Evolutionary conservation across 37 sponge, comb jelly and placozoan species (phyloP).

Genomic region (Aphrocallistes beatrix): DNA sequence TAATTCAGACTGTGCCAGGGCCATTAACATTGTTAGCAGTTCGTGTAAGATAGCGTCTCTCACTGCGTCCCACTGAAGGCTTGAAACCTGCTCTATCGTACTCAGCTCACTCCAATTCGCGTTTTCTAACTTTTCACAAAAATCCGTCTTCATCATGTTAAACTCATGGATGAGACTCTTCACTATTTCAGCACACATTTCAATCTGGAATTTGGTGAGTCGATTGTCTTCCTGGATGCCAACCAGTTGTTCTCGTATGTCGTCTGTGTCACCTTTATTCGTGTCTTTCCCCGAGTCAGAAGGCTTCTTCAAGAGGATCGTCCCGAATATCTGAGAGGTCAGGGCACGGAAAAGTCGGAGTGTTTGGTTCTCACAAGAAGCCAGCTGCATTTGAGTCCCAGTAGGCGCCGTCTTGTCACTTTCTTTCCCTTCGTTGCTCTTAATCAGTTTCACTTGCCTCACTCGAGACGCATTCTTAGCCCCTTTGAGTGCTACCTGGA

Average conservation of each 20-base stretch:
- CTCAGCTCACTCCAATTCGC: background rate
- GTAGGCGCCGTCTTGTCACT: constrained; percentile 28
- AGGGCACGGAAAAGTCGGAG: constrained; percentile 74
- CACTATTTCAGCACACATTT: background rate
- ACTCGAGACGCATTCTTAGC: constrained; percentile 52
- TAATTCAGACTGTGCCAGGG: constrained; percentile 64
- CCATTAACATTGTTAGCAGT: constrained; percentile 80
- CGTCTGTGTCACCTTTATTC: background rate
- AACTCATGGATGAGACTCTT: background rate
- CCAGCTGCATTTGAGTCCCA: constrained; percentile 43
- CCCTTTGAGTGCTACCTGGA: constrained; percentile 56
- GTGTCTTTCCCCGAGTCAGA: background rate
- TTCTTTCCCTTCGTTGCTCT: constrained; percentile 19
- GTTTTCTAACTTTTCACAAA: background rate
- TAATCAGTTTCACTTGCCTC: constrained; percentile 50
- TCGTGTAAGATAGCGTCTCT: constrained; percentile 35
- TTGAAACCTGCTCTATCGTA: background rate
- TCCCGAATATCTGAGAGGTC: constrained; percentile 61
- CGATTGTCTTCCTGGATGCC: constrained; percentile 35
- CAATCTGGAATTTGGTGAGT: background rate
- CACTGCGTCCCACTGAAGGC: background rate
- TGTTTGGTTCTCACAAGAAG: constrained; percentile 63
- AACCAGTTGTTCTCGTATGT: constrained; percentile 29
- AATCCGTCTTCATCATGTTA: background rate
- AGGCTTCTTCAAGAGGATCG: background rate